Evolutionary conservation across 1,140 invertebrate species (phyloP), one percentile per base, ranked within the genome.

Genomic region (Saccostrea echinata): DNA sequence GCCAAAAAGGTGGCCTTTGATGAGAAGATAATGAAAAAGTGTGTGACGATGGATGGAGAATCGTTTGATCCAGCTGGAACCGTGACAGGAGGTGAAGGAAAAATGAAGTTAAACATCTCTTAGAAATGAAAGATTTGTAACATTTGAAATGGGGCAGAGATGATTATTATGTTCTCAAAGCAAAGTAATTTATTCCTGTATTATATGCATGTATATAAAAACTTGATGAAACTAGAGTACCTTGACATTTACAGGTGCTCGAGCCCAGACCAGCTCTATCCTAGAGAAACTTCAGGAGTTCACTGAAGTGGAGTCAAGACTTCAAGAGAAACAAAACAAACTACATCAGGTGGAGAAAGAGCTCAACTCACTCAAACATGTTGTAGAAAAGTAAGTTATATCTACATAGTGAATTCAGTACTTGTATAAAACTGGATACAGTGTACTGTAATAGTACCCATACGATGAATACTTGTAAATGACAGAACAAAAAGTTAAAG

Each of bases 41-140:
- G 97, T 91, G 97, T 99, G 11, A 99, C 98, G 1, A 94, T 99
- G 0, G 97, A 98, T 91, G 99, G 99, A 0, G 98, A 99, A 95
- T 96, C 97, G 6, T 97, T 97, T 89, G 98, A 99, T 95, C 98
- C 99, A 3, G 95, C 96, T 87, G 99, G 99, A 91, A 97, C 97
- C 11, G 95, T 99, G 12, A 97, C 97, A 84, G 99, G 98, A 93
- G 98, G 98, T 94, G 51, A 88, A 53, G 21, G 6, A 33, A 33
- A 24, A 30, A 8, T 30, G 1, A 21, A 80, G 0, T 80, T 76
- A 4, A 76, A 16, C 43, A 43, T 43, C 35, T 30, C 24, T 80
- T 33, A 33, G 6, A 80, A 30, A 80, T 0, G 11, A 1, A 18
- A 30, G 68, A 33, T 11, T 1, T 71, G n/a, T 13, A 82, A 82